Percentiles rank a stretch among this genome's conserved stretches.
These are phyloP conservation scores for Apoda limacodes DNA, from an alignment of 2,888 invertebrate species.

Conservation along the genomic window DNA sequence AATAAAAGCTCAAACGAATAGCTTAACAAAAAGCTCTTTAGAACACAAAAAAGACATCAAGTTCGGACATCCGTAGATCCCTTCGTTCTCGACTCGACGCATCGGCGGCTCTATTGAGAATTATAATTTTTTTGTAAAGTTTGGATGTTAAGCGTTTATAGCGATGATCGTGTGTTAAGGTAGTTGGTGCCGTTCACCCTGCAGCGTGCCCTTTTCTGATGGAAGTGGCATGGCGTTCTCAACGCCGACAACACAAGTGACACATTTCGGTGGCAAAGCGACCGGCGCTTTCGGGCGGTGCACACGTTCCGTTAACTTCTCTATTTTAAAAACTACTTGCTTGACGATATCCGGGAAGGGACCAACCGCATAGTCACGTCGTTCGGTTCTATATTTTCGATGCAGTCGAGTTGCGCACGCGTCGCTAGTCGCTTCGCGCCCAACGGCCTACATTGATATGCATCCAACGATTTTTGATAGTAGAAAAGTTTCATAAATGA, in stretches of 20 bases:
- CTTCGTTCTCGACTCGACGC: no score
- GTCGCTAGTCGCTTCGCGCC: constrained; percentile 58
- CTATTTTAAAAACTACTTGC: constrained; percentile 66
- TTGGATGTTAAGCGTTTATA: constrained; percentile 28
- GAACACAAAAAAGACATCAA: no score
- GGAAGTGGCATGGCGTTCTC: constrained; percentile 30
- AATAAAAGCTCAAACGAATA: no score
- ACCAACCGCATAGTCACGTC: constrained; percentile 51
- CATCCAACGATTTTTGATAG: constrained; percentile 44
- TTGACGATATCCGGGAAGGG: constrained; percentile 67
- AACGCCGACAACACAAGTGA: constrained; percentile 51
- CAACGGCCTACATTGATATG: constrained; percentile 52
- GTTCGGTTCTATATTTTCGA: constrained; percentile 40
- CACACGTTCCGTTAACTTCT: constrained; percentile 66
- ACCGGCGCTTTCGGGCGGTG: constrained; percentile 62
- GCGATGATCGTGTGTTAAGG: constrained; percentile 23
- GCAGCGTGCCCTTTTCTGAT: constrained; percentile 31
- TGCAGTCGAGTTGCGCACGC: constrained; percentile 67
- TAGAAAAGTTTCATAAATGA: constrained; percentile 39
- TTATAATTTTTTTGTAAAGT: constrained; percentile 20
- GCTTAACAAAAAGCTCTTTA: no score
- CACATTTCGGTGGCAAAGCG: constrained; percentile 63
- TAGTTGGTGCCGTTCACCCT: constrained; percentile 35
- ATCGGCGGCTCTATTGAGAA: no score
- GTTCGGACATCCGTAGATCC: no score